Percentiles rank a stretch among this genome's conserved stretches.
Conservation (phyloP, 2,888 invertebrate genomes). For the Helleia helle region DNA sequence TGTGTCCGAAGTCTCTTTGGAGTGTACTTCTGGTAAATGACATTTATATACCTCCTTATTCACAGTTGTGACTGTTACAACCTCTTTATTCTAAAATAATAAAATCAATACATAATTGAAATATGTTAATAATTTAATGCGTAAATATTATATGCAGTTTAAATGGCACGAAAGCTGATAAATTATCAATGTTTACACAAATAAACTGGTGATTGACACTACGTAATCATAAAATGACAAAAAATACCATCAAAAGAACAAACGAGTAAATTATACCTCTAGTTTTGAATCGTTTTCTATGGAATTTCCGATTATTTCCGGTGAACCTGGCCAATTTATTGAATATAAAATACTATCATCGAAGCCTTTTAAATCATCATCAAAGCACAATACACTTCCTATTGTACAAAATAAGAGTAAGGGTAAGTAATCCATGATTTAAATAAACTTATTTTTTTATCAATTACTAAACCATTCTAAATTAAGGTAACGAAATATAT, state of each 20-base stretch:
- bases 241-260: too few species aligned
- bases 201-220: too few species aligned
- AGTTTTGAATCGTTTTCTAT: slow-evolving; percentile 36
- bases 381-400: slow-evolving; percentile 36
- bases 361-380: slow-evolving; percentile 82
- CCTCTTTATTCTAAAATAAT: slow-evolving; percentile 59
- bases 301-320: slow-evolving; percentile 33
- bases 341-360: slow-evolving; percentile 87
- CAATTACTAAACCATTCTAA: too few species aligned
- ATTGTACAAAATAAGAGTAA: slow-evolving; percentile 33
- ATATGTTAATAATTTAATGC: too few species aligned
- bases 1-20: slow-evolving; percentile 68
- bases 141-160: too few species aligned
- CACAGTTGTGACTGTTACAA: slow-evolving; percentile 80
- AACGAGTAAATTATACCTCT: slow-evolving; percentile 32
- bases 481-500: too few species aligned
- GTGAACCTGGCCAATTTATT: slow-evolving; percentile 82
- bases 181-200: too few species aligned
- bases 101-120: too few species aligned
- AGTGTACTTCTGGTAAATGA: slow-evolving; percentile 78
- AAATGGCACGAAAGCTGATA: too few species aligned
- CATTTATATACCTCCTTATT: slow-evolving; percentile 90
- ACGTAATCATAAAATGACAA: not conserved
- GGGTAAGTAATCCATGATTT: slow-evolving; percentile 35
- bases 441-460: too few species aligned